These are phyloP conservation scores for Poeciliopsis presidionis DNA, from an alignment of 2,797 vertebrate species.

Conservation along the genomic window DNA sequence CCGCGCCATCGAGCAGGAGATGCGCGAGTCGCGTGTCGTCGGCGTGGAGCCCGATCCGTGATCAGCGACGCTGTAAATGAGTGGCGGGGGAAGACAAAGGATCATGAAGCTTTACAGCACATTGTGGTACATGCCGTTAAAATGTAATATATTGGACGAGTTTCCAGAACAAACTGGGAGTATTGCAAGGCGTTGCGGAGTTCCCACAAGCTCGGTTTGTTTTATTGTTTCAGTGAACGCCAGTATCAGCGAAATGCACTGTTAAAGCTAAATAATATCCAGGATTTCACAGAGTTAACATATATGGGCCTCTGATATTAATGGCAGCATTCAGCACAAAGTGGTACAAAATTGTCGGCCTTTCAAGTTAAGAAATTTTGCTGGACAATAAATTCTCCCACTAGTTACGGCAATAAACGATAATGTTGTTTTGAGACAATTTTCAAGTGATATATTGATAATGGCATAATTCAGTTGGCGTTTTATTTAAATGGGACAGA, in stretches of 20 bases:
- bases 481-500: too few relatives aligned
- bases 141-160: neutral
- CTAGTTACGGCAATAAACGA: too few relatives aligned
- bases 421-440: too few relatives aligned
- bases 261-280: constrained; percentile 1
- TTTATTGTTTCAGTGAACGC: neutral
- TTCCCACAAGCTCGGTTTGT: too few relatives aligned
- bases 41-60: neutral
- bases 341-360: neutral
- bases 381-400: too few relatives aligned
- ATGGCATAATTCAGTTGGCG: too few relatives aligned
- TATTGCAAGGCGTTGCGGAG: neutral
- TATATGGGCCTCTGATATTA: constrained; percentile 3
- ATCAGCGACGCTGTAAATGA: constrained; percentile 10
- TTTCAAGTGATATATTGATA: too few relatives aligned
- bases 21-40: neutral
- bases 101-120: constrained; percentile 5
- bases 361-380: too few relatives aligned
- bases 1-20: neutral
- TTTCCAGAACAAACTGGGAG: constrained; percentile 7
- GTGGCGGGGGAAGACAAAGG: constrained; percentile 11
- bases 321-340: neutral
- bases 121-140: neutral
- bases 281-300: constrained; percentile 3
- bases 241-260: neutral